Conservation (phyloP, 2,113 vertebrate species). For the Leucoraja erinaceus region DNA sequence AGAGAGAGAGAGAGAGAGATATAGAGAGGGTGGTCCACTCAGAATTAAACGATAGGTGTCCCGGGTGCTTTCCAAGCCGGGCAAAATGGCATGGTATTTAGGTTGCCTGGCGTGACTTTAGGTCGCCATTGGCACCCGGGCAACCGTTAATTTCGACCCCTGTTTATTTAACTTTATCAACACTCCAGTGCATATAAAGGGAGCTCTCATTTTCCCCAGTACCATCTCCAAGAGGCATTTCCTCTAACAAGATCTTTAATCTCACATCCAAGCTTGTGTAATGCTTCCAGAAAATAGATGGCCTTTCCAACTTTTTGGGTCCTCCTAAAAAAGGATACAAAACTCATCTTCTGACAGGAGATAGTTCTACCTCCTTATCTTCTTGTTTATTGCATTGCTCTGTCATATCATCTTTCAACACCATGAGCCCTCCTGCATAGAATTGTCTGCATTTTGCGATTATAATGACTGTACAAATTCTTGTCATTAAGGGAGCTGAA, state of each 20-base stretch:
- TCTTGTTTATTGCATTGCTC: not conserved
- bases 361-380: not conserved
- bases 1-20: no score
- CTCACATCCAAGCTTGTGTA: not conserved
- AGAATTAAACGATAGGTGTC: no score
- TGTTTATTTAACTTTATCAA: not conserved
- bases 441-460: not conserved
- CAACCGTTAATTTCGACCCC: no score
- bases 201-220: not conserved
- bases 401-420: not conserved
- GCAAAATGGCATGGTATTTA: no score
- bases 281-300: not conserved
- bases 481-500: conserved; percentile 74
- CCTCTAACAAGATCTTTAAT: not conserved
- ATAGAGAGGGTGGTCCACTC: no score
- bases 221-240: not conserved
- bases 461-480: conserved; percentile 16
- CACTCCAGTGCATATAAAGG: not conserved
- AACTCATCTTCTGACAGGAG: not conserved
- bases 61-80: no score
- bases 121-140: no score
- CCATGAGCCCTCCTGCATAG: not conserved
- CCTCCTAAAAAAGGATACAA: not conserved
- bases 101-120: no score
- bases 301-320: not conserved